phyloP scores from a whole-genome alignment of 2,888 invertebrate genomes.

The Synanthedon andrenaeformis region DNA sequence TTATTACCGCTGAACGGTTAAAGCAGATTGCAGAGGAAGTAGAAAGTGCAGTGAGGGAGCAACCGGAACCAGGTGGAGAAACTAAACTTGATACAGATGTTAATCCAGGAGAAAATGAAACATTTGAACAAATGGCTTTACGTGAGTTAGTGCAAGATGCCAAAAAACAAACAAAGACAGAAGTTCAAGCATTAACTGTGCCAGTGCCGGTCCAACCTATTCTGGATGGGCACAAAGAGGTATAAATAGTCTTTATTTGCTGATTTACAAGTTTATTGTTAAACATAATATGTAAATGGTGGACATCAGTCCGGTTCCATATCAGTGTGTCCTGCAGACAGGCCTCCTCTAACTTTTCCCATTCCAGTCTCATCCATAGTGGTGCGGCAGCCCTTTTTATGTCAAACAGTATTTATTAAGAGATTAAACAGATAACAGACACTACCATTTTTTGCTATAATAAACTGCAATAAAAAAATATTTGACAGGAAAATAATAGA shows the following conservation, averaged over 20 bases:
- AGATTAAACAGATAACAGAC: too few relatives aligned
- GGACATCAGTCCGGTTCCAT: too few relatives aligned
- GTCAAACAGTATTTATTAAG: too few relatives aligned
- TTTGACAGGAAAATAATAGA: too few relatives aligned
- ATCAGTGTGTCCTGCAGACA: too few relatives aligned
- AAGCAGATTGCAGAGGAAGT: slow-evolving; percentile 61
- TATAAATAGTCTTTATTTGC: slow-evolving; percentile 12
- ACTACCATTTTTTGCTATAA: too few relatives aligned
- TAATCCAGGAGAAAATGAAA: slow-evolving; percentile 30
- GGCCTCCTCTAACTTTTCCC: too few relatives aligned
- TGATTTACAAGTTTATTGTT: slow-evolving; percentile 1
- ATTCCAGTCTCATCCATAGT: too few relatives aligned
- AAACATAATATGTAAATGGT: too few relatives aligned
- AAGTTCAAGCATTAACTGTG: slow-evolving; percentile 54
- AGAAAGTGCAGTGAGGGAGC: slow-evolving; percentile 62
- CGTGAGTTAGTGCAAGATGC: slow-evolving; percentile 77
- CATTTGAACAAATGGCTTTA: slow-evolving; percentile 78
- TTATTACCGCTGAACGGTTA: slow-evolving; percentile 60
- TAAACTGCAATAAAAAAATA: too few relatives aligned
- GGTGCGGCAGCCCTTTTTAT: too few relatives aligned
- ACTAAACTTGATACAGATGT: slow-evolving; percentile 10
- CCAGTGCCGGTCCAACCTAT: slow-evolving; percentile 69
- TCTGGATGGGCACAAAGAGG: slow-evolving; percentile 74
- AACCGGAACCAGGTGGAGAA: slow-evolving; percentile 44
- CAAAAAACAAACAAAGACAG: slow-evolving; percentile 40